Evolutionary conservation across 2,888 invertebrate genomes (phyloP), one percentile per base, ranked within the genome.

Genomic region (Napeogenes sylphis): DNA sequence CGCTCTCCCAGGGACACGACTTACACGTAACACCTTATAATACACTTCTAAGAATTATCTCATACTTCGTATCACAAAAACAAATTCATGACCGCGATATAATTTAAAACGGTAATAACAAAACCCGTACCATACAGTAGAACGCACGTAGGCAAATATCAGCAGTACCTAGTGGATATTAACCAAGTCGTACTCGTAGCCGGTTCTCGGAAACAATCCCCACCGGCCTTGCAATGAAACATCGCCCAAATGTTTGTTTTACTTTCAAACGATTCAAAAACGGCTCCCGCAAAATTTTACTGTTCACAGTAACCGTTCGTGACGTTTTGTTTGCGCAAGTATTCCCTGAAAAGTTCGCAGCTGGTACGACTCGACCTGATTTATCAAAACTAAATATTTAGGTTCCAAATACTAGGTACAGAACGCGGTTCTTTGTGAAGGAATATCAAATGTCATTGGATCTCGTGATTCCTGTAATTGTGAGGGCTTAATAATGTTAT

Each of bases 191-290:
- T 71, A 67, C 59, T 71, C 68, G 61, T 70, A 64, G 63, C 67
- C 68, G 74, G 58, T 88, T 86, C 87, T 76, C 35, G 70, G 86
- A 87, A 87, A 75, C 78, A 75, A 80, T 84, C 77, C 76, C 72
- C 75, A 66, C 73, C 79, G 85, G 83, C 87, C 86, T 86, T 87
- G 87, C 77, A 76, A 80, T 84, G 79, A 82, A 85, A 82, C 84
- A 84, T 82, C 77, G 78, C 71, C 77, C 79, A 73, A 76, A 76
- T 87, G 84, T 88, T 88, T 87, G 84, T 89, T 88, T 89, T 83
- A 79, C 79, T 84, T 85, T 81, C 79, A 71, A 79, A 79, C 82
- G 79, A 81, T 85, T 83, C 82, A 82, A 83, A 84, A 84, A 82
- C 75, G 80, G 84, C 82, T 82, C 77, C 82, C 80, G 83, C 85